Conservation (phyloP, 2,888 invertebrate genomes). For the Mythimna loreyi region DNA sequence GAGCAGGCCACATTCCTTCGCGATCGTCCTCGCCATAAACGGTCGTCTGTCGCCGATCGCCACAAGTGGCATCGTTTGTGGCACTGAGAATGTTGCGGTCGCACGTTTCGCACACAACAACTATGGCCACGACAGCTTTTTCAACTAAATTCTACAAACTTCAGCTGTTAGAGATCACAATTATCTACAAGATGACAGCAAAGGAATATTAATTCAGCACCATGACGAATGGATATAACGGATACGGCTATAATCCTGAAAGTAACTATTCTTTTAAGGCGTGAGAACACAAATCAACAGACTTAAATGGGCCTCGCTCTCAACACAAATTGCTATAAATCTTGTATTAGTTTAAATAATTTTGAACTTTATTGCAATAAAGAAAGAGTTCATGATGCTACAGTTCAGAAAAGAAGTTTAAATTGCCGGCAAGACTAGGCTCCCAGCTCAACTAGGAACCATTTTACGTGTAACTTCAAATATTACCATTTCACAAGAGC, state of each 20-base stretch:
- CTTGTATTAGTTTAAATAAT: slow-evolving; percentile 24
- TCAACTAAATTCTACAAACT: slow-evolving; percentile 64
- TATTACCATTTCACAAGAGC: slow-evolving; percentile 34
- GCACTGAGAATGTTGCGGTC: slow-evolving; percentile 82
- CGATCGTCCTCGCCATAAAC: slow-evolving; percentile 87
- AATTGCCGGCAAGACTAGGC: slow-evolving; percentile 13
- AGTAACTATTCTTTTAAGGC: slow-evolving; percentile 48
- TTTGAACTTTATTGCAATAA: slow-evolving; percentile 36
- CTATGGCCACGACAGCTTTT: slow-evolving; percentile 80
- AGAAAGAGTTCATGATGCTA: slow-evolving; percentile 28
- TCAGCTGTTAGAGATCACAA: slow-evolving; percentile 74
- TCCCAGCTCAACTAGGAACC: slow-evolving; percentile 26
- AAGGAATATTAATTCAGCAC: slow-evolving; percentile 47
- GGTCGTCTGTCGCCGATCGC: slow-evolving; percentile 79
- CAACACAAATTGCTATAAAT: slow-evolving; percentile 51
- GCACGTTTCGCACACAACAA: slow-evolving; percentile 82
- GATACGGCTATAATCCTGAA: slow-evolving; percentile 40
- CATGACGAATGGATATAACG: slow-evolving; percentile 39
- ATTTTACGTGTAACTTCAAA: slow-evolving; percentile 44
- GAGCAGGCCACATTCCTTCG: slow-evolving; percentile 83
- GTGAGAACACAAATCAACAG: slow-evolving; percentile 53
- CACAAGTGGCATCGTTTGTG: slow-evolving; percentile 76
- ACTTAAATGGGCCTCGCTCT: slow-evolving; percentile 45
- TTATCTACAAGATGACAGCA: slow-evolving; percentile 60
- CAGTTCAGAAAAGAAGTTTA: slow-evolving; percentile 10